Base-by-base conservation (phyloP, 2,797 vertebrate genomes). In the Synaphobranchus kaupii region DNA sequence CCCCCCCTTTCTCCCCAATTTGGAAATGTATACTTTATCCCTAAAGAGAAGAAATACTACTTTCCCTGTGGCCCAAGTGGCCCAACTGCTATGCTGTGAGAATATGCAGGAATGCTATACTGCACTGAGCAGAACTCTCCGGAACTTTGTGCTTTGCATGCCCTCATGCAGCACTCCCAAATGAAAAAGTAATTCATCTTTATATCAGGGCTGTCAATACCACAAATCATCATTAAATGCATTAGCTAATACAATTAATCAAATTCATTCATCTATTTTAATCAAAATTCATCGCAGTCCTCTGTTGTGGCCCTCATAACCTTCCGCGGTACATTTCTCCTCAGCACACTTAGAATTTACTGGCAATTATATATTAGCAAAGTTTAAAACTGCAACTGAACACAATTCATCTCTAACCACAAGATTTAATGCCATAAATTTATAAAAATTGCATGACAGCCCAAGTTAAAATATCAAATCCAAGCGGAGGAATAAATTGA, bases 101-200 rank as follows among this genome's bases (percentile, higher is more conserved):
- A 66, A 25, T 66, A 66, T 66, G 25, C 60, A 8, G n/a, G 22
- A n/a, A 66, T 25, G 25, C 60, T n/a, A 66, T 28, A 28, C 20
- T 66, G 8, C 8, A n/a, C n/a, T 10, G n/a, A 25, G 63, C 63
- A 66, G 63, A 66, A n/a, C 63, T 66, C 25, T 66, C 63, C n/a
- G 15, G 63, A 66, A 66, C 10, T n/a, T 28, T 25, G n/a, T 54
- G 39, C 39, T 39, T 39, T 39, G 56, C 71, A 78, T 85, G 56
- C 87, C 86, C 86, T 88, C 87, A 85, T 88, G 87, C 87, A 66
- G 71, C 52, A 76, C 58, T 28, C 63, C 63, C 22, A 66, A 28
- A 66, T 66, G 63, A 66, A 66, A 66, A 66, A 66, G 25, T 66
- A 66, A 66, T 66, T 28, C 1, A 76, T 76, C n/a, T 76, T 76